Evolutionary conservation across 2,888 invertebrate genomes (phyloP).

Genomic region (Blastobasis lacticolella): DNA sequence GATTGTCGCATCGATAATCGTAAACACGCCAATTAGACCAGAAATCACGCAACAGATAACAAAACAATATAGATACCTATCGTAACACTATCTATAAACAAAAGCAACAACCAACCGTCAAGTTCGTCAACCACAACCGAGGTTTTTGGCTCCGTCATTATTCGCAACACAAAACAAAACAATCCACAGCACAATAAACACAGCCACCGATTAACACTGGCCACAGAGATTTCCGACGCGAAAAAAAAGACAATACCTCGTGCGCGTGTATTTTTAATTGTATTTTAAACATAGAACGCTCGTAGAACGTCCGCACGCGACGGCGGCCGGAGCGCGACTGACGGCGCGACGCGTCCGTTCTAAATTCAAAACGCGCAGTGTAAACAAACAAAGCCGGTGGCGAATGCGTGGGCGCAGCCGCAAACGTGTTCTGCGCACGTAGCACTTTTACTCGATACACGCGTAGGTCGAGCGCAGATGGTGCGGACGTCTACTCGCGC

Average conservation of each 20-base stretch:
- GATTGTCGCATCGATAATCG: too few species aligned
- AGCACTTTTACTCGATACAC: too few species aligned
- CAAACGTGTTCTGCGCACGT: background rate
- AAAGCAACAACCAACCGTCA: constrained; percentile 24
- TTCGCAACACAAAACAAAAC: constrained; percentile 13
- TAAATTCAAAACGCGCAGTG: constrained; percentile 5
- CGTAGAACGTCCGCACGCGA: constrained; percentile 30
- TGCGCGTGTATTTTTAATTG: constrained; percentile 13
- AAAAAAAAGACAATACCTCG: constrained; percentile 4
- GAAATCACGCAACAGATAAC: too few species aligned
- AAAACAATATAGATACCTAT: constrained; percentile 3
- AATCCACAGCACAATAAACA: background rate
- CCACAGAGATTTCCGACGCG: constrained; percentile 2
- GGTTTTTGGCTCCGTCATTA: constrained; percentile 36
- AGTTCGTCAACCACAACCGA: constrained; percentile 32
- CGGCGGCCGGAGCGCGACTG: constrained; percentile 40
- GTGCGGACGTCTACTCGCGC: too few species aligned
- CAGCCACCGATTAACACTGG: background rate
- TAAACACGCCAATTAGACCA: too few species aligned
- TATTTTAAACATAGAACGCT: constrained; percentile 3
- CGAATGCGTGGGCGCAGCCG: background rate
- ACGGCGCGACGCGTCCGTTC: background rate
- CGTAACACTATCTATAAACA: too few species aligned
- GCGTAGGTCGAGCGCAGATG: too few species aligned
- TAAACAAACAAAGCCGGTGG: constrained; percentile 17